These are phyloP conservation scores for Epistrophe eligans DNA, from an alignment of 2,888 invertebrate genomes.

Conservation along the genomic window DNA sequence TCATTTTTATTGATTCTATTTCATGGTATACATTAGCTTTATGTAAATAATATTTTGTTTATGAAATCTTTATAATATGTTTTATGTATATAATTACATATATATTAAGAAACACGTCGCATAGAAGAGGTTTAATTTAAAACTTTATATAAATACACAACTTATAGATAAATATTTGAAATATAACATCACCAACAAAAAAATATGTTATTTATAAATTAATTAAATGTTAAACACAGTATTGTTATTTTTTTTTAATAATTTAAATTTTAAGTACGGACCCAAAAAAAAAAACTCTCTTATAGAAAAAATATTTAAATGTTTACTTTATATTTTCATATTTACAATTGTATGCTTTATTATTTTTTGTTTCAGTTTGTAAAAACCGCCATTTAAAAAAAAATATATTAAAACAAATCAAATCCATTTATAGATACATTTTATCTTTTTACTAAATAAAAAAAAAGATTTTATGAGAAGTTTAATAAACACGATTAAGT, in stretches of 20 bases:
- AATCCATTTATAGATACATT: constrained; percentile 35
- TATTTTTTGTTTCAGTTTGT: neutral
- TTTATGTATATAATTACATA: neutral
- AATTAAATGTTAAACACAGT: constrained; percentile 57
- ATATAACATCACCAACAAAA: constrained; percentile 70
- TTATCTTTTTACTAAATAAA: constrained; percentile 40
- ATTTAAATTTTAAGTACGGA: constrained; percentile 62
- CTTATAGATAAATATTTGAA: constrained; percentile 56
- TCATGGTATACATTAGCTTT: constrained; percentile 5
- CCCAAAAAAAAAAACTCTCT: constrained; percentile 36
- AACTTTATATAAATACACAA: constrained; percentile 60
- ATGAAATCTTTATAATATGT: constrained; percentile 10
- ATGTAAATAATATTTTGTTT: constrained; percentile 12
- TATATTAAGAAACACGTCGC: constrained; percentile 5
- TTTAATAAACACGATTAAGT: constrained; percentile 41
- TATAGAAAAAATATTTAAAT: constrained; percentile 39
- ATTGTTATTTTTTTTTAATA: constrained; percentile 22
- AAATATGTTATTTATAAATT: constrained; percentile 49
- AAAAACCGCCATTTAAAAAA: neutral
- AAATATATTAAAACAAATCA: constrained; percentile 23
- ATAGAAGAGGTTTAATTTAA: constrained; percentile 8
- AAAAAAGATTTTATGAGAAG: constrained; percentile 41
- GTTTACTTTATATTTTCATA: constrained; percentile 22
- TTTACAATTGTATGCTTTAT: constrained; percentile 49
- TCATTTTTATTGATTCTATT: constrained; percentile 24